These are phyloP conservation scores for Erynnis tages DNA, from an alignment of 2,888 invertebrate species.

Conservation along the genomic window DNA sequence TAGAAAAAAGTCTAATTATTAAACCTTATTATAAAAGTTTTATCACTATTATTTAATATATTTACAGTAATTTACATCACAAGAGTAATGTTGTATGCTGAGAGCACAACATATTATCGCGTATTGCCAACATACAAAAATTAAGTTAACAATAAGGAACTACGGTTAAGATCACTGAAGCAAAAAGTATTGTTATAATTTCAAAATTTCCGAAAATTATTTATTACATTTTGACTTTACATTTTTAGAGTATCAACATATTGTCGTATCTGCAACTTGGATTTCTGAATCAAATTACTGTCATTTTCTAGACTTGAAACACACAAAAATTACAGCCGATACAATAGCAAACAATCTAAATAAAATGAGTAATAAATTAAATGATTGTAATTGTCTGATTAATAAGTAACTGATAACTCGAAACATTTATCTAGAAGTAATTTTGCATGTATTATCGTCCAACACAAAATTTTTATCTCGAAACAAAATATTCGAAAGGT, in stretches of 20 bases:
- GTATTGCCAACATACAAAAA: slow-evolving; percentile 28
- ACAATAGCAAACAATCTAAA: too few relatives aligned
- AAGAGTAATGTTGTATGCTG: slow-evolving; percentile 62
- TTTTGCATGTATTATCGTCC: too few relatives aligned
- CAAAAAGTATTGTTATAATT: background rate
- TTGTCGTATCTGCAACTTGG: background rate
- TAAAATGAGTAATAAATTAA: too few relatives aligned
- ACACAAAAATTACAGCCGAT: too few relatives aligned
- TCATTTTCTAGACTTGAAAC: too few relatives aligned
- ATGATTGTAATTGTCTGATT: too few relatives aligned
- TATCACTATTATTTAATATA: slow-evolving; percentile 52
- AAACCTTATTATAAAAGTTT: slow-evolving; percentile 60
- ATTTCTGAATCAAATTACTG: too few relatives aligned
- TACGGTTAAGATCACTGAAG: slow-evolving; percentile 45
- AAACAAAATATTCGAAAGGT: too few relatives aligned
- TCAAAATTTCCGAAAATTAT: background rate
- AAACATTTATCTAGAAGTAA: too few relatives aligned
- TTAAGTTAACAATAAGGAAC: slow-evolving; percentile 52
- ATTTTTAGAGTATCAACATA: background rate
- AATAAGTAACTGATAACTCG: too few relatives aligned
- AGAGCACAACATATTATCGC: slow-evolving; percentile 43
- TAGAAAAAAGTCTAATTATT: slow-evolving; percentile 51
- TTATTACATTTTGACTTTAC: background rate
- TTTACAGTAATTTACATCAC: slow-evolving; percentile 81
- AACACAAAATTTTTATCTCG: too few relatives aligned